Conservation (phyloP, 2,888 invertebrate genomes). For the Tetragonula carbonaria region DNA sequence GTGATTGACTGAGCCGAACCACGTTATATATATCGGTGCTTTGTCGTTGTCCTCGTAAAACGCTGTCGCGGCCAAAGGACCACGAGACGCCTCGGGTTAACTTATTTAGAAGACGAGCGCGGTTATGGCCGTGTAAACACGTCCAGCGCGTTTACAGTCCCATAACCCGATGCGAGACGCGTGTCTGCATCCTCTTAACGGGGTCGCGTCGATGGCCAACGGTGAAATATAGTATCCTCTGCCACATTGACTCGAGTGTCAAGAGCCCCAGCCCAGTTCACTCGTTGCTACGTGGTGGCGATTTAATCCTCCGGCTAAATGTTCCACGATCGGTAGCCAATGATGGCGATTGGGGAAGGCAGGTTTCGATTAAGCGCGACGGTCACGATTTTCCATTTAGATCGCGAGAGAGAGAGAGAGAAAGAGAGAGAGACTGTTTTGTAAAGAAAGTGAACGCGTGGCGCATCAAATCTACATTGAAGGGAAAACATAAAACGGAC, state of each 20-base stretch:
- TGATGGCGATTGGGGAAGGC: neutral
- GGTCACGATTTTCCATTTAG: neutral
- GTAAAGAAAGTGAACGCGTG: too few species aligned
- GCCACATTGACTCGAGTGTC: slow-evolving; percentile 9
- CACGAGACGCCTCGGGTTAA: slow-evolving; percentile 56
- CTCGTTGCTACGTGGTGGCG: slow-evolving; percentile 5
- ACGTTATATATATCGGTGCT: slow-evolving; percentile 66
- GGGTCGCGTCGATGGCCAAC: slow-evolving; percentile 49
- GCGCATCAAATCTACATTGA: too few species aligned
- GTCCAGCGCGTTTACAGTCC: slow-evolving; percentile 69
- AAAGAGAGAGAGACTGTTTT: neutral
- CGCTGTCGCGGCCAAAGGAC: slow-evolving; percentile 3
- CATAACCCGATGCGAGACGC: slow-evolving; percentile 70
- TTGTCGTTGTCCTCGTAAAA: slow-evolving; percentile 70
- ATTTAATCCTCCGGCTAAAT: neutral
- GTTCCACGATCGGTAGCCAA: too few species aligned
- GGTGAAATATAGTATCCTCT: slow-evolving; percentile 57
- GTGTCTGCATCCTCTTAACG: slow-evolving; percentile 55
- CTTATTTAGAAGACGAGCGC: slow-evolving; percentile 66
- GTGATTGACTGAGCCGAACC: slow-evolving; percentile 48
- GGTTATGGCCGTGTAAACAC: slow-evolving; percentile 67
- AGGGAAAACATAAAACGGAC: too few species aligned
- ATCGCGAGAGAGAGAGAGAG: neutral
- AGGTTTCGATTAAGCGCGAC: neutral
- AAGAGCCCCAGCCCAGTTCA: too few species aligned